Base-by-base conservation (phyloP, 2,888 invertebrate genomes). In the Drosophila rellima region DNA sequence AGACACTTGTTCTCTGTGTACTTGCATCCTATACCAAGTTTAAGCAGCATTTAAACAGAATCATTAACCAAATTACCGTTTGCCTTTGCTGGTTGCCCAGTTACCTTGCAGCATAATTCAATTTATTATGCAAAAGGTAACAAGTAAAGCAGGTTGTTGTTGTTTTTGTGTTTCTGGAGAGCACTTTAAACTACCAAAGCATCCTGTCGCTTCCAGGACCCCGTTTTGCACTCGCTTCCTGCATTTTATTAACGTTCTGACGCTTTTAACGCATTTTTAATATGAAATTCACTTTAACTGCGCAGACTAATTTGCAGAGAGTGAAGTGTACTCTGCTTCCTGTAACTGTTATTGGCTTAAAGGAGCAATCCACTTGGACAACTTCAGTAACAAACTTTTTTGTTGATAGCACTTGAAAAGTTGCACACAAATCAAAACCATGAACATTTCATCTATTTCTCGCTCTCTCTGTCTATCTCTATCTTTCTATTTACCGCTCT, bases 51-150 rank as follows among this genome's bases (percentile, higher is more conserved):
- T 74, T 67, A 74, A 85, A 72, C 75, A 67, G 67, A 74, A 78
- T 74, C 78, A 80, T 85, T 89, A 79, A 85, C 73, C 77, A 69
- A 70, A 74, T 85, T 89, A 89, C 70, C 69, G 37, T 23, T 47
- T 51, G 45, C 33, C n/a, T 39, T 35, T 35, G 56, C 45, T 23
- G 37, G 13, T 37, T 54, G 23, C 3, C 40, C n/a, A 40, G 35
- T 37, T 26, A n/a, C 35, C 23, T 29, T 45, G 35, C 44, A 33
- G 67, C 72, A 70, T 86, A 89, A 86, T 88, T 85, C 67, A 80
- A 88, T 86, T 86, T 82, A 66, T 71, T 76, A 82, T 89, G 87
- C 86, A 69, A 74, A 60, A 80, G 72, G 82, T 68, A 75, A 73
- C 74, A 88, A 80, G 74, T 78, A 70, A 63, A 79, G 72, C 79